Conservation (phyloP, 1,140 invertebrate species). For the Drosophila obscura region DNA sequence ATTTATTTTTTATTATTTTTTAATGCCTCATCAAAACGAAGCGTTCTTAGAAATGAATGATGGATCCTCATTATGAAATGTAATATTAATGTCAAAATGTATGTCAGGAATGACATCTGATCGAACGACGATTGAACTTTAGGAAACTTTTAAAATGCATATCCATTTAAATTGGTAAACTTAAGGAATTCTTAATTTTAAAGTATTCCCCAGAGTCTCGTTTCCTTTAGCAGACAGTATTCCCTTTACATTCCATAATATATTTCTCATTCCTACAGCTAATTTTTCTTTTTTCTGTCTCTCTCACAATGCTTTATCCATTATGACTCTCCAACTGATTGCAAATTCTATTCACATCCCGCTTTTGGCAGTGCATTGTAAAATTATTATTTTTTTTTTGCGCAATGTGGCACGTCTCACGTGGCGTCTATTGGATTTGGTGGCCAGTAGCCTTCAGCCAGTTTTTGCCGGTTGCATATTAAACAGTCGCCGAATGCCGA, state of each 20-base stretch:
- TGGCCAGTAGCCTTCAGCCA: conserved; percentile 78
- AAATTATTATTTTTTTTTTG: conserved; percentile 43
- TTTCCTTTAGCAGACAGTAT: too few species aligned
- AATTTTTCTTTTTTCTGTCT: conserved; percentile 11
- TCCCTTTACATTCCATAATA: conserved; percentile 25
- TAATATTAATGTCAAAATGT: too few species aligned
- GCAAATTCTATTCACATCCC: conserved; percentile 58
- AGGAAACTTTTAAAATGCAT: too few species aligned
- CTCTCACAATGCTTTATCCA: not conserved
- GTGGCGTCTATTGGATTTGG: conserved; percentile 67
- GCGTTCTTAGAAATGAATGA: too few species aligned
- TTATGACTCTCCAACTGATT: conserved; percentile 36
- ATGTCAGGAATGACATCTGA: too few species aligned
- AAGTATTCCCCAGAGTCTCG: too few species aligned
- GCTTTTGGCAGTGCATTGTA: conserved; percentile 52
- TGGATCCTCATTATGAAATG: too few species aligned
- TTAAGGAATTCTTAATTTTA: too few species aligned
- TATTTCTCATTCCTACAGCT: conserved; percentile 5
- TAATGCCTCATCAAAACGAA: too few species aligned
- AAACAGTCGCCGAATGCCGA: conserved; percentile 36
- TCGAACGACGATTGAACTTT: too few species aligned
- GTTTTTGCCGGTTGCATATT: conserved; percentile 63
- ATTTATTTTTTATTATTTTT: too few species aligned
- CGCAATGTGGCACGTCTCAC: conserved; percentile 13
- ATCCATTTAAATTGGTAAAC: too few species aligned